Base-by-base conservation (phyloP, 2,888 invertebrate genomes). In the Terebella lapidaria region DNA sequence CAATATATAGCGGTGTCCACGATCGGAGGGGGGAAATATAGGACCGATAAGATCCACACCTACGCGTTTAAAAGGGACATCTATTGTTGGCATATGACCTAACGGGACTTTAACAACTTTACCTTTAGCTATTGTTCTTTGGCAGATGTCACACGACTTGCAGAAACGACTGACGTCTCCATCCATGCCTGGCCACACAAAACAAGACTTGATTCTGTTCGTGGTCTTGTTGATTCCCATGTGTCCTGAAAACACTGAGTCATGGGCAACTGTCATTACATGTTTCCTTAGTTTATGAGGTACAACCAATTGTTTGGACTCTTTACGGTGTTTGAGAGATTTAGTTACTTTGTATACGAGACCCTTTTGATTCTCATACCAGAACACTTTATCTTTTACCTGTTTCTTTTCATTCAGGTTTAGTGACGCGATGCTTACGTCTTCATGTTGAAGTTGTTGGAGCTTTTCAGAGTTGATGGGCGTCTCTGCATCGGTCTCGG, bases 31-130 rank as follows among this genome's bases (percentile, higher is more conserved):
- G 10, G 65, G 63, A 1, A 58, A n/a, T 24, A 70, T 60, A n/a
- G 68, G 69, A 27, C 68, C 68, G 24, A 68, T 42, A 2, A 70
- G 30, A 59, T 71, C 70, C 3, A n/a, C n/a, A n/a, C n/a, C n/a
- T n/a, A n/a, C n/a, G n/a, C n/a, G n/a, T n/a, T n/a, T n/a, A n/a
- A n/a, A n/a, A n/a, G n/a, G n/a, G n/a, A n/a, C n/a, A n/a, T n/a
- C n/a, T n/a, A n/a, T n/a, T n/a, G n/a, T n/a, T n/a, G n/a, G n/a
- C n/a, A n/a, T n/a, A n/a, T n/a, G n/a, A n/a, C n/a, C n/a, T n/a
- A n/a, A n/a, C n/a, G n/a, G n/a, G n/a, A n/a, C n/a, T n/a, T n/a
- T n/a, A 35, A 35, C n/a, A 35, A 35, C 10, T n/a, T 35, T 35
- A n/a, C 42, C 42, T 35, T 35, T 35, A 10, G 42, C 10, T 35